Base-by-base conservation (phyloP, 2,113 vertebrate species). In the Tretioscincus oriximinensis region DNA sequence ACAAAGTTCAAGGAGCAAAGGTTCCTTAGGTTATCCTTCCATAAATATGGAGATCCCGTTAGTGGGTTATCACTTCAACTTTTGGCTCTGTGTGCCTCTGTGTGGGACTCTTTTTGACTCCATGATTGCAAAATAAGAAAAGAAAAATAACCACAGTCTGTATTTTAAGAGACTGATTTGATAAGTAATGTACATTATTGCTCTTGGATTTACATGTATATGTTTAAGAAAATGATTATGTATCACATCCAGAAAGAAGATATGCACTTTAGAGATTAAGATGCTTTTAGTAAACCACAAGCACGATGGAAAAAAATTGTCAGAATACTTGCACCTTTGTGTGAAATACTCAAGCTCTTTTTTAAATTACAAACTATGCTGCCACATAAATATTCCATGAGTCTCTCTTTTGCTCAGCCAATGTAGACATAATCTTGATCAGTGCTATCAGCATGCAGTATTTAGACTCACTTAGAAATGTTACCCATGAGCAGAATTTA, bases 401-500 rank as follows among this genome's bases (percentile, higher is more conserved):
- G 76, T 41, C 18, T 70, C 51, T 51, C 29, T 76, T 76, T 81
- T 76, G 80, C 73, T 61, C 5, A 4, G 85, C 18, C n/a, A 87
- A 89, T 77, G 85, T 72, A 81, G 83, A 87, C 90, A 91, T 86
- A 78, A 63, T 74, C 81, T 76, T 87, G 78, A 72, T 78, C 89
- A 76, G 26, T 81, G 71, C 71, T 47, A 5, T 51, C 65, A 47
- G 84, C 82, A 54, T 70, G 24, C 31, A 64, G 85, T 64, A 31
- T 87, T 86, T 70, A 92, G 90, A 88, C 73, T 79, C 83, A 63
- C 73, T 91, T 83, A 81, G 64, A 82, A 89, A 88, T 84, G 66
- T 91, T 85, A 88, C 81, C 91, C 90, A 90, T 84, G 73, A 35
- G 61, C 68, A 90, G 90, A 89, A 93, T 66, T 87, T 67, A 85